Percentiles rank a stretch among this genome's conserved stretches.
phyloP scores from a whole-genome alignment of 1,140 invertebrate genomes.

The Leguminivora glycinivorella region DNA sequence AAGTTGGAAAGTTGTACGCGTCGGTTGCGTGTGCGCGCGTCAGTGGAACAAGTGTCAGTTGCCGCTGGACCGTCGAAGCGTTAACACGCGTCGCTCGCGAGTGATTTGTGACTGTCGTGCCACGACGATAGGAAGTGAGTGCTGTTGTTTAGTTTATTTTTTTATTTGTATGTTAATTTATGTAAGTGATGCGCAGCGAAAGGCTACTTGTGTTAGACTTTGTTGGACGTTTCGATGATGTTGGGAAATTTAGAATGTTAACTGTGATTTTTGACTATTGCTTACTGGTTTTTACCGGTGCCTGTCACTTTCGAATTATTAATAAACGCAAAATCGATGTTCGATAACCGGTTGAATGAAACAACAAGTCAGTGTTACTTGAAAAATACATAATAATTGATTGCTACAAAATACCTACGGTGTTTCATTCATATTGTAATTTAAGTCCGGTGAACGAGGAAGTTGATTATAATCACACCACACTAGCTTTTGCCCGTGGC shows the following conservation, averaged over 20 bases:
- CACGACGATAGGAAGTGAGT: conserved; percentile 9
- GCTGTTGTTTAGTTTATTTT: conserved; percentile 10
- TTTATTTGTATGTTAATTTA: conserved; percentile 14
- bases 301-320: conserved; percentile 4
- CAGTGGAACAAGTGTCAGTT: conserved; percentile 10
- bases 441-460: background rate
- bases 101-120: conserved; percentile 9
- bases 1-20: conserved; percentile 2
- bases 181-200: conserved; percentile 9
- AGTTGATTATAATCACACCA: background rate
- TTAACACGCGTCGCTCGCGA: conserved; percentile 6
- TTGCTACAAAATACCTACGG: background rate
- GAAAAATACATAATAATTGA: background rate
- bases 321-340: background rate
- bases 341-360: background rate
- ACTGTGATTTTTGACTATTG: conserved; percentile 7
- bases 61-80: background rate
- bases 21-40: background rate
- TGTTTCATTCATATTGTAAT: conserved; percentile 9
- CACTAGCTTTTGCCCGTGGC: too few relatives aligned
- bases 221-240: background rate
- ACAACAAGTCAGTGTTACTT: background rate
- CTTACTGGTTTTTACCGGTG: conserved; percentile 2
- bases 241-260: conserved; percentile 1
- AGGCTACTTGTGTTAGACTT: conserved; percentile 11